phyloP scores from a whole-genome alignment of 2,113 vertebrate genomes.

The Abramis brama region DNA sequence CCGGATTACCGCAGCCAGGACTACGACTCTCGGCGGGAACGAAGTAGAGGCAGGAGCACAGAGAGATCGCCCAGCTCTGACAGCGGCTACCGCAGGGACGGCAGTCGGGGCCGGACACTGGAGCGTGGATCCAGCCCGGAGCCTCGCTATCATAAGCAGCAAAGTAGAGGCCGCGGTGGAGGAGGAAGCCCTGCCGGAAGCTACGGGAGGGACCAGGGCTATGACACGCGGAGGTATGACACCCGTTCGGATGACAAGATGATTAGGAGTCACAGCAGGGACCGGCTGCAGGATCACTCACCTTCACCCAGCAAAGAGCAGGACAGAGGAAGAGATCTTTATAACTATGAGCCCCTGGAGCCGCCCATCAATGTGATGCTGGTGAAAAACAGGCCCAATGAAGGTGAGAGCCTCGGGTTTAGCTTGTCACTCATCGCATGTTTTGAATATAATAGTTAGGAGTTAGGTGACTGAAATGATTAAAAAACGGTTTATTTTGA shows the following conservation, averaged over 20 bases:
- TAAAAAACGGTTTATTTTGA: neutral
- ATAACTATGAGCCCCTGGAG: slow-evolving; percentile 67
- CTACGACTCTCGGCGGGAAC: slow-evolving; percentile 66
- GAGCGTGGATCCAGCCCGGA: slow-evolving; percentile 75
- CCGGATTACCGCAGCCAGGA: slow-evolving; percentile 72
- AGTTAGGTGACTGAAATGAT: neutral
- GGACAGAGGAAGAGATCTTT: slow-evolving; percentile 63
- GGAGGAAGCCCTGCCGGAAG: slow-evolving; percentile 51
- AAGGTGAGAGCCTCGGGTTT: slow-evolving; percentile 76
- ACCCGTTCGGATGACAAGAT: slow-evolving; percentile 59
- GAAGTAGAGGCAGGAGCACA: slow-evolving; percentile 76
- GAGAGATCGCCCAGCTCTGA: slow-evolving; percentile 78
- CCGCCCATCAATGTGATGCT: slow-evolving; percentile 86
- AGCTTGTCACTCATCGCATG: neutral
- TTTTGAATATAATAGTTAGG: neutral
- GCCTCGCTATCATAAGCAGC: slow-evolving; percentile 70
- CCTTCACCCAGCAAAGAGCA: slow-evolving; percentile 59
- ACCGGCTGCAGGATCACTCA: slow-evolving; percentile 69
- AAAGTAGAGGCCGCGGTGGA: slow-evolving; percentile 74
- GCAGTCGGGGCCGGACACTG: slow-evolving; percentile 74
- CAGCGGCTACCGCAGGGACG: slow-evolving; percentile 69
- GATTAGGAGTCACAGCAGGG: slow-evolving; percentile 75
- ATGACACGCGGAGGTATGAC: slow-evolving; percentile 51
- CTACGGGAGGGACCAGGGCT: slow-evolving; percentile 48
- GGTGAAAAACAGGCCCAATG: slow-evolving; percentile 84